Base-by-base conservation (phyloP, 1,140 invertebrate species). In the Lordiphosa stackelbergi region DNA sequence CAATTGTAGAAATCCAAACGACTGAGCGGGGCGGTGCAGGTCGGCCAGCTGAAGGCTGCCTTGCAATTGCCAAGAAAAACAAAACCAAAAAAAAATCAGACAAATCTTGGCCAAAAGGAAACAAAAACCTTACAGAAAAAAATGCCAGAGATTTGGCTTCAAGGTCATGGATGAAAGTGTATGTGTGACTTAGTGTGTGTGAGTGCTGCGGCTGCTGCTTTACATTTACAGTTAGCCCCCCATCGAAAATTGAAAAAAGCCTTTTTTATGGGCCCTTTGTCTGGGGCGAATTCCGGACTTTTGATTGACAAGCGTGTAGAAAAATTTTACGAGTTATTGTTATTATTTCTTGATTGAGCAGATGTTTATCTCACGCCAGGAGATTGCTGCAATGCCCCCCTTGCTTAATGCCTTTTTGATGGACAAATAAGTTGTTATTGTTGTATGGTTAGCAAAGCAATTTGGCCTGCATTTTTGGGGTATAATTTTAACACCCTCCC, bases 111-210 rank as follows among this genome's bases (percentile, higher is more conserved):
- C 63, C 75, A 69, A 64, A 58, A 53, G 28, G 28, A 31, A 31
- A 31, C 28, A 59, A 56, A 53, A 62, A 36, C 54, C 51, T 42
- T 24, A 34, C 19, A 4, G n/a, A 59, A 28, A 59, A 53, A 49
- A 56, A 55, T 49, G 42, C 40, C 54, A 51, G 24, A 42, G 41
- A 56, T 48, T 66, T 36, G 46, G 66, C 66, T 3, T 65, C 81
- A 85, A 85, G 81, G 81, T 85, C 81, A 85, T 53, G 81, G 81
- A 85, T 85, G 81, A 85, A 85, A 85, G 81, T 85, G 40, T 52
- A 42, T 31, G 36, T 41, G 37, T 57, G 42, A 48, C 11, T 42
- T 45, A 42, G 13, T 35, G 40, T 40, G 31, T 40, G 16, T 49
- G 38, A 48, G 28, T 43, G 51, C 43, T 60, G 49, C 53, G 73